Percentiles rank a stretch among this genome's conserved stretches.
Conservation (phyloP, 2,888 invertebrate genomes). For the Antheraea assamensis region DNA sequence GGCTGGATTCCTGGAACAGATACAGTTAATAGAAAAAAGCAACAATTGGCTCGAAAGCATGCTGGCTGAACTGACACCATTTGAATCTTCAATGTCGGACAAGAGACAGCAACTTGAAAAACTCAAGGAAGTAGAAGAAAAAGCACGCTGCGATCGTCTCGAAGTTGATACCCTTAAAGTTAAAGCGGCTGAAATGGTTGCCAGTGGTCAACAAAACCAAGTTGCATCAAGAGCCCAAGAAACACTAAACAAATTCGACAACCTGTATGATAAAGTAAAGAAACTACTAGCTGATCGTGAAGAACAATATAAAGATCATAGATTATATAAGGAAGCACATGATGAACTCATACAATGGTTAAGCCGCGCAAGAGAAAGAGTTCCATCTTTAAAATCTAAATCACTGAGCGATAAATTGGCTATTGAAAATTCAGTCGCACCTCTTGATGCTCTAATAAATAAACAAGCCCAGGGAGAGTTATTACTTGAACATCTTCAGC, state of each 20-base stretch:
- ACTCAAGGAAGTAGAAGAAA: slow-evolving; percentile 93
- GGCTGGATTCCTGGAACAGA: slow-evolving; percentile 94
- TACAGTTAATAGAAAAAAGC: slow-evolving; percentile 91
- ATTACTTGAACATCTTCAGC: slow-evolving; percentile 92
- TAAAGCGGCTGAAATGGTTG: slow-evolving; percentile 93
- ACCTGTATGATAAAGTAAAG: slow-evolving; percentile 88
- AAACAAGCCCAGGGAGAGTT: slow-evolving; percentile 96
- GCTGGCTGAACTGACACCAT: slow-evolving; percentile 87
- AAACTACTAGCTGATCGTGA: slow-evolving; percentile 90
- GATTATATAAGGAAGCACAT: slow-evolving; percentile 94
- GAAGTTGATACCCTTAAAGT: slow-evolving; percentile 93
- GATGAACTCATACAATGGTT: slow-evolving; percentile 96
- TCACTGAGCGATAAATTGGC: slow-evolving; percentile 93
- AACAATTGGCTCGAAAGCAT: slow-evolving; percentile 90
- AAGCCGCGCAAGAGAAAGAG: slow-evolving; percentile 92
- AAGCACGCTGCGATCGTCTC: slow-evolving; percentile 93
- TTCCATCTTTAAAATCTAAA: slow-evolving; percentile 92
- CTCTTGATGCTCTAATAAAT: slow-evolving; percentile 92
- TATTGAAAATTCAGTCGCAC: slow-evolving; percentile 93
- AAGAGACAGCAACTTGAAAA: slow-evolving; percentile 93
- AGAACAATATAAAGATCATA: slow-evolving; percentile 93
- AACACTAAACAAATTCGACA: slow-evolving; percentile 92
- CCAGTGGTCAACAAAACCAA: slow-evolving; percentile 92
- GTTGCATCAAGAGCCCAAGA: slow-evolving; percentile 92
- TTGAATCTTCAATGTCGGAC: slow-evolving; percentile 91